Evolutionary conservation across 2,797 vertebrate species (phyloP).

Genomic region (Phalloptychus januarius): DNA sequence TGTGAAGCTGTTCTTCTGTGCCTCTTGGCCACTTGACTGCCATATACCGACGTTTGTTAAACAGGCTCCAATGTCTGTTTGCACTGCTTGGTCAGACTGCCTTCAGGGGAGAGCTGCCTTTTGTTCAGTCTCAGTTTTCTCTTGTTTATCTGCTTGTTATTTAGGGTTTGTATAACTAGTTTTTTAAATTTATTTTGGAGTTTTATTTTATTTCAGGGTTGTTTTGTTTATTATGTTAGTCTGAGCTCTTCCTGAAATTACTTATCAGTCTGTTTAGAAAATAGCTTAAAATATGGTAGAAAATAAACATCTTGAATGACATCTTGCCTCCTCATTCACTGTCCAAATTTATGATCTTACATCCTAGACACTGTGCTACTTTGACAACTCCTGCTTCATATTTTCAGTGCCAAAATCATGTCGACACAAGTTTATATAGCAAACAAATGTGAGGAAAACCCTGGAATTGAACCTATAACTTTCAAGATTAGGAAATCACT

Average conservation of each 20-base stretch:
- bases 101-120: neutral
- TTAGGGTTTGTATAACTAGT: neutral
- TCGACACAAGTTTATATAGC: no score
- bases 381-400: neutral
- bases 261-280: neutral
- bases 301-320: neutral
- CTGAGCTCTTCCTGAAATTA: neutral
- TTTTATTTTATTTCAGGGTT: neutral
- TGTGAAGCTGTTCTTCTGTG: no score
- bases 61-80: neutral
- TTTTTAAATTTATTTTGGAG: neutral
- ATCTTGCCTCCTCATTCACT: neutral
- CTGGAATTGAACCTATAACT: no score
- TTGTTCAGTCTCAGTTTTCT: neutral
- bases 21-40: neutral
- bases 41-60: neutral
- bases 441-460: no score
- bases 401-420: no score
- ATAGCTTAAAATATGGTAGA: neutral
- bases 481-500: no score
- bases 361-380: neutral
- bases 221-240: neutral
- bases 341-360: neutral
- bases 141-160: neutral
- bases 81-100: neutral